These are phyloP conservation scores for Peromyscus attwateri DNA, from an alignment of 2,797 vertebrate genomes.

Conservation along the genomic window DNA sequence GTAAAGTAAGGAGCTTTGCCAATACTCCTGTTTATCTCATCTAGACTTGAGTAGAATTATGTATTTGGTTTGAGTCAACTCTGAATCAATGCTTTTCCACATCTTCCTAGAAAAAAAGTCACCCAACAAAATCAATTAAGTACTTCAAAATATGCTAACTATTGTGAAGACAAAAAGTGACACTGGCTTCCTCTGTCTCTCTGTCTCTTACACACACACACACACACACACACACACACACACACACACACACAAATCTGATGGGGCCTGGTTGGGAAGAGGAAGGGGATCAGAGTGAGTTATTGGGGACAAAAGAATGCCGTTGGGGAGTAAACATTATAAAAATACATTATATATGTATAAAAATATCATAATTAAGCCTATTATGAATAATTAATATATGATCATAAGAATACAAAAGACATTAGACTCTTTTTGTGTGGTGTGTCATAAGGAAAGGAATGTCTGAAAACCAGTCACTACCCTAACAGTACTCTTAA, in stretches of 20 bases:
- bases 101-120: neutral
- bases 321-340: neutral
- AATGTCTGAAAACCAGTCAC: neutral
- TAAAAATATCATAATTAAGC: neutral
- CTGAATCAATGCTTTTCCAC: neutral
- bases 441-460: neutral
- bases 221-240: neutral
- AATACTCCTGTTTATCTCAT: neutral
- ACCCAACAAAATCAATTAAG: neutral
- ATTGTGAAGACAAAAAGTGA: neutral
- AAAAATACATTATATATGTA: too few species aligned
- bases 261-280: neutral
- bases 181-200: neutral
- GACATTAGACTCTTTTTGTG: neutral
- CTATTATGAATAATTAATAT: neutral
- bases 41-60: neutral
- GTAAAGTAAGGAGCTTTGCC: neutral
- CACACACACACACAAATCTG: neutral
- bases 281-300: neutral
- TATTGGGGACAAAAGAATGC: neutral
- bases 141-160: neutral
- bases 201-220: neutral
- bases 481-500: neutral
- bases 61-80: neutral
- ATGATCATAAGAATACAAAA: neutral